Evolutionary conservation across 2,888 invertebrate genomes (phyloP).

Genomic region (Drosophila infuscata): DNA sequence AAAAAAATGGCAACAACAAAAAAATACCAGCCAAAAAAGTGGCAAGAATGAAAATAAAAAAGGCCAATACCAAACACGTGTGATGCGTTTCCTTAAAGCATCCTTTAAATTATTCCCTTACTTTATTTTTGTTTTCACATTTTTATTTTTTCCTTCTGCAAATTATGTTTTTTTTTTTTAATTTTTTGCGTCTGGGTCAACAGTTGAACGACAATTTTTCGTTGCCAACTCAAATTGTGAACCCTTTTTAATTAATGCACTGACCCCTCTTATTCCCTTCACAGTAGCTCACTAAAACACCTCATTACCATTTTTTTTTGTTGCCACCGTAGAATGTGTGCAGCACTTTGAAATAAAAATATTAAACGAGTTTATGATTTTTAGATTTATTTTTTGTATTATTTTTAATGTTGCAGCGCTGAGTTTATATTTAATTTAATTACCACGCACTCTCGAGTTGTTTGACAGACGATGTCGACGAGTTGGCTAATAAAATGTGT

Average conservation of each 20-base stretch:
- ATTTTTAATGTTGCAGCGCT: slow-evolving; percentile 16
- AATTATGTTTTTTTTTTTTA: slow-evolving; percentile 14
- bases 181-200: slow-evolving; percentile 58
- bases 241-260: slow-evolving; percentile 78
- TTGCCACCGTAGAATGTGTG: slow-evolving; percentile 23
- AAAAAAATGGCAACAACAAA: slow-evolving; percentile 6
- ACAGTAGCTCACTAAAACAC: slow-evolving; percentile 37
- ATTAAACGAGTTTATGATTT: slow-evolving; percentile 70
- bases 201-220: slow-evolving; percentile 63
- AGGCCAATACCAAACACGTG: slow-evolving; percentile 39
- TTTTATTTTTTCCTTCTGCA: slow-evolving; percentile 2
- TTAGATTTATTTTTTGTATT: slow-evolving; percentile 28
- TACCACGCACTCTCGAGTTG: slow-evolving; percentile 34
- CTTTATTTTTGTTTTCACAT: slow-evolving; percentile 13
- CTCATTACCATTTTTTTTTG: slow-evolving; percentile 69
- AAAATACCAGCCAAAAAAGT: neutral
- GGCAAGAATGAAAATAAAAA: slow-evolving; percentile 16
- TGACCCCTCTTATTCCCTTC: slow-evolving; percentile 1
- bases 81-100: slow-evolving; percentile 48
- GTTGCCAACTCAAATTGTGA: slow-evolving; percentile 30
- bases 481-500: slow-evolving; percentile 56
- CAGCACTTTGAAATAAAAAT: slow-evolving; percentile 60
- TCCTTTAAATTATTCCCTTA: slow-evolving; percentile 28
- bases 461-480: neutral
- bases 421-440: slow-evolving; percentile 69